These are phyloP conservation scores for Apogon hyalosoma DNA, from an alignment of 2,797 vertebrate species.

Conservation along the genomic window DNA sequence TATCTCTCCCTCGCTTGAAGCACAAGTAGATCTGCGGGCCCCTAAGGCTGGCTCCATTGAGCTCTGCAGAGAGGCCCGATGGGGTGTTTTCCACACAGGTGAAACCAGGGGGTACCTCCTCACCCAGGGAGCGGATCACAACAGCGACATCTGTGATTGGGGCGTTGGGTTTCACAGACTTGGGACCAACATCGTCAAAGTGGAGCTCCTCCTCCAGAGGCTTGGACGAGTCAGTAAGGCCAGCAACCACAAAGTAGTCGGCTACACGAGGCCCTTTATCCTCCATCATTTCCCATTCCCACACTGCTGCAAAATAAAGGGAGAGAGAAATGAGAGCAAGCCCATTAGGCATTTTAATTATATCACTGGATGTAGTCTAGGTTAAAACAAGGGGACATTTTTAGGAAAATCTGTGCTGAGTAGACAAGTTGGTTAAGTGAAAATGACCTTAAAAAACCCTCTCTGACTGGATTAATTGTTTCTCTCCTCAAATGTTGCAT, in stretches of 20 bases:
- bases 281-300: constrained; percentile 98
- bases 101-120: constrained; percentile 94
- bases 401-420: constrained; percentile 11
- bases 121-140: constrained; percentile 94
- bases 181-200: constrained; percentile 91
- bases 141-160: constrained; percentile 97
- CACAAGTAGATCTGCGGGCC: constrained; percentile 97
- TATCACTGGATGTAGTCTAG: constrained; percentile 13
- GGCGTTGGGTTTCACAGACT: constrained; percentile 90
- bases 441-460: constrained; percentile 10
- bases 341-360: constrained; percentile 49
- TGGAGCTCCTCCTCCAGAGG: constrained; percentile 96
- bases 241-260: constrained; percentile 98
- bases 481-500: constrained; percentile 20
- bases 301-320: constrained; percentile 67
- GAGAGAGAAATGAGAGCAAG: not conserved
- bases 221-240: constrained; percentile 93
- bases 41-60: constrained; percentile 95
- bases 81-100: constrained; percentile 93
- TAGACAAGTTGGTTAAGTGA: not conserved
- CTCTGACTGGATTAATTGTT: constrained; percentile 3
- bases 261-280: constrained; percentile 98
- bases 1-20: constrained; percentile 96
- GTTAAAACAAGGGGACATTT: constrained; percentile 18
- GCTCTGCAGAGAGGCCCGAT: constrained; percentile 94